Conservation (phyloP, 2,797 vertebrate species). For the Naso thynnoides region DNA sequence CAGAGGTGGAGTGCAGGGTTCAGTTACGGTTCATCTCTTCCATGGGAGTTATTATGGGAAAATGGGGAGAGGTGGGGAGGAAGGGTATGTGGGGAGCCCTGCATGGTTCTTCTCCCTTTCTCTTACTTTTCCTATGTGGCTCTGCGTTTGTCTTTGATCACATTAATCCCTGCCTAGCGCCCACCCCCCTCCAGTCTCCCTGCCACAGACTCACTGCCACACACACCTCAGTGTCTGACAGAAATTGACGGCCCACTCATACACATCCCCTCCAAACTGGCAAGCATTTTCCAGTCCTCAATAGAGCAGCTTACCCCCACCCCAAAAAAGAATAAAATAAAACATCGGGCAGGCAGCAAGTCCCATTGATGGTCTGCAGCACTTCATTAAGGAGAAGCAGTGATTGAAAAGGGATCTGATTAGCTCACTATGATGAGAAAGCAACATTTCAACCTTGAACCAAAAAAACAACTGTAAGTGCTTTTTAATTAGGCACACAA, state of each 20-base stretch:
- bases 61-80: slow-evolving; percentile 10
- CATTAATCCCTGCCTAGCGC: slow-evolving; percentile 78
- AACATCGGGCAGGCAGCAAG: slow-evolving; percentile 44
- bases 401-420: slow-evolving; percentile 81
- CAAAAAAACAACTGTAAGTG: slow-evolving; percentile 76
- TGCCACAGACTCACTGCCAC: slow-evolving; percentile 68
- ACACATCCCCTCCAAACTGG: slow-evolving; percentile 46
- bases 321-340: slow-evolving; percentile 58
- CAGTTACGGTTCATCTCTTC: slow-evolving; percentile 73
- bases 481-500: slow-evolving; percentile 77
- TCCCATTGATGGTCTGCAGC: slow-evolving; percentile 63
- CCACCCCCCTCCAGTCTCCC: slow-evolving; percentile 46
- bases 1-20: slow-evolving; percentile 63
- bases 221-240: slow-evolving; percentile 79
- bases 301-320: slow-evolving; percentile 53
- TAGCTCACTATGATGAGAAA: slow-evolving; percentile 64
- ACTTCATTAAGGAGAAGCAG: slow-evolving; percentile 71
- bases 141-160: slow-evolving; percentile 82
- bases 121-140: slow-evolving; percentile 75
- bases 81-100: slow-evolving; percentile 40
- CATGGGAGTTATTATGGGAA: slow-evolving; percentile 74
- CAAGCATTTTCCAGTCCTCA: slow-evolving; percentile 59
- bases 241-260: slow-evolving; percentile 79
- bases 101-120: slow-evolving; percentile 67
- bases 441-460: slow-evolving; percentile 74